Evolutionary conservation across 1,140 invertebrate genomes (phyloP), one percentile per base, ranked within the genome.

Genomic region (Ostrea denselamellosa): DNA sequence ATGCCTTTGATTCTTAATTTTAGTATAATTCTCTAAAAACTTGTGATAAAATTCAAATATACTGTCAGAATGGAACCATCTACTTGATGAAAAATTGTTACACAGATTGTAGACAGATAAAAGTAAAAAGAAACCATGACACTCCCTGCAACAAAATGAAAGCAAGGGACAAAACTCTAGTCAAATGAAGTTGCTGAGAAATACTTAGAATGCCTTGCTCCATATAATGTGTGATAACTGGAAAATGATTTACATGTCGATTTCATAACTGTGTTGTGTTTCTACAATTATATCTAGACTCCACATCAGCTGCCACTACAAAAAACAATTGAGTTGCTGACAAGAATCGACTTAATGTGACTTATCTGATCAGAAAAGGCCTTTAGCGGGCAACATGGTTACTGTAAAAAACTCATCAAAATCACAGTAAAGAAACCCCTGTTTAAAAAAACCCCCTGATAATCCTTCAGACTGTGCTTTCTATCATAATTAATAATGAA

Each of bases 401-500:
- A 77, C 68, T 77, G 68, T 77, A 77, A 77, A 77, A 77, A 28
- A 77, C 68, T 77, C 68, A 77, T 77, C 68, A 77, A 77, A 77
- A 14, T 77, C 68, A 34, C 14, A 77, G 25, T 34, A 14, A 77
- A 28, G 68, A 25, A 34, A 77, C 68, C 68, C 25, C 68, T 77
- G 68, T 25, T 77, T 77, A 12, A 28, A 25, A 14, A 62, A 28
- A 77, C 34, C 22, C n/a, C 65, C 8, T 10, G 68, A 77, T 77
- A 77, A 77, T 77, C 68, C 68, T 34, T 28, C 68, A 77, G 14
- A 28, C 68, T 34, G 28, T 34, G 68, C 25, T 77, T 77, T 77
- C 68, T 77, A 77, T 77, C 68, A 77, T 77, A 77, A 77, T 77
- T 77, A 77, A 77, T 77, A 77, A 77, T 77, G 68, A 77, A 77